Percentiles rank a stretch among this genome's conserved stretches.
Evolutionary conservation across 2,888 invertebrate genomes (phyloP).

Genomic region (Drosophila prolongata): DNA sequence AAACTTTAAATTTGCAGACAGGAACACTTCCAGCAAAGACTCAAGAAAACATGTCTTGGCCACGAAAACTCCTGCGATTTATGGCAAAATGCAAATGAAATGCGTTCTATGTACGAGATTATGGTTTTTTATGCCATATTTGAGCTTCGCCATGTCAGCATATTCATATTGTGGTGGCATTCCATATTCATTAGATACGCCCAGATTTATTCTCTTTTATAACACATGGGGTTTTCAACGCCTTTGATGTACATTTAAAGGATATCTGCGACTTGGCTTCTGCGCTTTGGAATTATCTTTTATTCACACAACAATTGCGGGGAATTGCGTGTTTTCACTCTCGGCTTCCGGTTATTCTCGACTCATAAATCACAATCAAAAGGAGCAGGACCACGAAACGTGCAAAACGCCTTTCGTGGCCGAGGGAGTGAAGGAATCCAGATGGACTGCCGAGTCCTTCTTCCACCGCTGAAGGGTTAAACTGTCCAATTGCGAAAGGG

Average conservation of each 20-base stretch:
- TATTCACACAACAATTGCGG: constrained; percentile 20
- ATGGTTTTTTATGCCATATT: background rate
- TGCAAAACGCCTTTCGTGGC: constrained; percentile 43
- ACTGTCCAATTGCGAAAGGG: constrained; percentile 70
- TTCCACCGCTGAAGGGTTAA: constrained; percentile 72
- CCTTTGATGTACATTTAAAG: background rate
- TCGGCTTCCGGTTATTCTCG: constrained; percentile 65
- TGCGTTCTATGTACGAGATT: background rate
- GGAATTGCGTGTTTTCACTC: constrained; percentile 29
- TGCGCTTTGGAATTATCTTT: constrained; percentile 4
- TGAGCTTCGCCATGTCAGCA: background rate
- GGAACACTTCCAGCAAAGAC: background rate
- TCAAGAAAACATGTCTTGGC: background rate
- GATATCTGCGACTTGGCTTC: constrained; percentile 4
- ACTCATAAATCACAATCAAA: constrained; percentile 68
- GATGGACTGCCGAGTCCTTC: constrained; percentile 45
- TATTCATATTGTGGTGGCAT: background rate
- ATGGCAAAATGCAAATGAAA: constrained; percentile 15
- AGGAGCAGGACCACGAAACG: constrained; percentile 50
- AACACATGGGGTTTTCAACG: background rate
- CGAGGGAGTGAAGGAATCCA: constrained; percentile 47
- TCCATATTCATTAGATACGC: constrained; percentile 12
- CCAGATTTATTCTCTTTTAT: background rate
- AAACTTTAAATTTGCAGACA: background rate
- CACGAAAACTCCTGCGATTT: background rate